Base-by-base conservation (phyloP, 2,888 invertebrate species). In the Drosophila nr. medialis region DNA sequence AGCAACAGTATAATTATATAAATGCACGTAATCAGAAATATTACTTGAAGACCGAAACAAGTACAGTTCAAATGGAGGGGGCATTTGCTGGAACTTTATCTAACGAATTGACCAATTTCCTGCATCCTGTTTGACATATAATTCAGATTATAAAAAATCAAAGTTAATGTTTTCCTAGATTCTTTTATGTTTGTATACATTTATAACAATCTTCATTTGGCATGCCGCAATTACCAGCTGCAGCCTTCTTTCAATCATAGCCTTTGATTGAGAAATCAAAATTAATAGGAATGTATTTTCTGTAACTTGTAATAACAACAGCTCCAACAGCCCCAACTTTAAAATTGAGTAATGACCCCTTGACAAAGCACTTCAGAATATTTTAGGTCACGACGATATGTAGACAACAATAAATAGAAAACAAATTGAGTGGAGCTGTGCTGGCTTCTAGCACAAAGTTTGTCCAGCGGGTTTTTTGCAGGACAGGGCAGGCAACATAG, bases 381-480 rank as follows among this genome's bases (percentile, higher is more conserved):
- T 51, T 68, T 67, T 15, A 38, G 67, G 56, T 50, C 56, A 40
- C 15, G 40, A 36, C 36, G 36, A 68, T 68, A 69, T 69, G 69
- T 42, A 21, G 53, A 15, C 38, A 42, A 27, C 51, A 51, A 15
- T 18, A 68, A 34, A 40, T 24, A 18, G 40, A 29, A 54, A 24
- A 13, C 8, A 50, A 54, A 61, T 36, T 18, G 38, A 54, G 38
- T 36, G 11, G 29, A 66, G 66, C 32, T 61, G 18, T 11, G 60
- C 38, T 38, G 51, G 51, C 38, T 38, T 56, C 49, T 64, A 74
- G 10, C 27, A 49, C 27, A 75, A 79, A 77, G 48, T 79, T 74
- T 60, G 61, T 60, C 55, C 40, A 67, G 53, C 40, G 29, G 58
- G 50, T 51, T 32, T 51, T 21, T 38, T 54, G 60, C 50, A 34